Percentiles rank a stretch among this genome's conserved stretches.
Evolutionary conservation across 2,113 vertebrate species (phyloP).

Genomic region (Oncorhynchus gorbuscha): DNA sequence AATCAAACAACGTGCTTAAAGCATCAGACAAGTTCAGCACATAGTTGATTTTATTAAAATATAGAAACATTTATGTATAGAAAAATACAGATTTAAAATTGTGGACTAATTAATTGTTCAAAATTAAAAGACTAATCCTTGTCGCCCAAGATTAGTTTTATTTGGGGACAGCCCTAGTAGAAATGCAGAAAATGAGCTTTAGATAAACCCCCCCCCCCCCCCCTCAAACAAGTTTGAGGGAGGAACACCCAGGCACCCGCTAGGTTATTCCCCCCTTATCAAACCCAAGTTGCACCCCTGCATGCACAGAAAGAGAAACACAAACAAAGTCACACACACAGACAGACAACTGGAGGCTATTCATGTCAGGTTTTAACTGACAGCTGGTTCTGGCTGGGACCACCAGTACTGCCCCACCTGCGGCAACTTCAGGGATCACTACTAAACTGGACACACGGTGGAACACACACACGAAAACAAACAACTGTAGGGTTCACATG

Average conservation of each 20-base stretch:
- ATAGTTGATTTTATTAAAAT: too few species aligned
- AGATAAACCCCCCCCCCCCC: too few species aligned
- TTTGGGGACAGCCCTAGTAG: background rate
- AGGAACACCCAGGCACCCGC: background rate
- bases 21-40: too few species aligned
- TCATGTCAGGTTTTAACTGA: conserved; percentile 22
- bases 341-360: background rate
- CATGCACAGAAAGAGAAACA: background rate
- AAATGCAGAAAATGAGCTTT: background rate
- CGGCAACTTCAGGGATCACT: background rate
- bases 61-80: too few species aligned
- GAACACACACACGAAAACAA: too few species aligned
- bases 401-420: conserved; percentile 3
- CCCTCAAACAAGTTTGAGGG: background rate
- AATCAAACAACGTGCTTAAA: too few species aligned
- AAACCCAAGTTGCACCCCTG: too few species aligned
- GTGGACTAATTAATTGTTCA: too few species aligned
- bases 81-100: too few species aligned
- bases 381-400: conserved; percentile 18
- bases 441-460: background rate
- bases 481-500: background rate
- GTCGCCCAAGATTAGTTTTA: too few species aligned
- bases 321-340: background rate
- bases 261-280: too few species aligned
- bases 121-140: too few species aligned